Evolutionary conservation across 2,797 vertebrate genomes (phyloP), one percentile per base, ranked within the genome.

Genomic region (Myotis findleyi): DNA sequence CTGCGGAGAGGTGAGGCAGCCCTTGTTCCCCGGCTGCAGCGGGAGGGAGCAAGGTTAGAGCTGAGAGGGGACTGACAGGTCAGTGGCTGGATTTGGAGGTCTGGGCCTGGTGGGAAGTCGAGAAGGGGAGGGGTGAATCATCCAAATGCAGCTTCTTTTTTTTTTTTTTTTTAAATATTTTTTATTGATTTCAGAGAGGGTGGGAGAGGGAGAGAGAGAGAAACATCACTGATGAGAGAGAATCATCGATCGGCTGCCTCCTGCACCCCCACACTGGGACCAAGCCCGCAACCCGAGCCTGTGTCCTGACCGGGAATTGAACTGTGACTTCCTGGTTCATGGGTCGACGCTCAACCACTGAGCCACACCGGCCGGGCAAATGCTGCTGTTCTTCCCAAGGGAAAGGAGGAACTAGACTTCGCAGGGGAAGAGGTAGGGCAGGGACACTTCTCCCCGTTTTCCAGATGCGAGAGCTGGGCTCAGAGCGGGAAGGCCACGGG

Each of bases 1-100:
- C 96, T 0, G 82, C 87, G 3, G 96, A 97, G 96, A 97, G 97
- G 97, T 97, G 95, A 97, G 96, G 92, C 0, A 2, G 76, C 59
- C 47, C 38, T 81, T 81, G 89, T 89, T 82, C 91, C 83, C 87
- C 84, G 71, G 92, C 51, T 76, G 84, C 83, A 85, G 53, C 11
- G 0, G 82, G 62, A 94, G 83, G 93, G 93, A 95, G 72, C 94
- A 20, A 47, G 83, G 87, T 92, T 93, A 92, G 87, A 93, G 66
- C 55, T 27, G 16, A 91, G 87, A 90, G 93, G 93, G 89, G 49
- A 84, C 82, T 2, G 72, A 55, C 71, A 84, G 90, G 91, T 93
- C 84, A 82, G 83, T 87, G 80, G 84, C 75, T 86, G 91, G 71
- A n/a, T 80, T 25, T 66, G 71, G 71, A 76, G 55, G n/a, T 33